Evolutionary conservation across 2,888 invertebrate species (phyloP).

Genomic region (Drosophila melanosoma): DNA sequence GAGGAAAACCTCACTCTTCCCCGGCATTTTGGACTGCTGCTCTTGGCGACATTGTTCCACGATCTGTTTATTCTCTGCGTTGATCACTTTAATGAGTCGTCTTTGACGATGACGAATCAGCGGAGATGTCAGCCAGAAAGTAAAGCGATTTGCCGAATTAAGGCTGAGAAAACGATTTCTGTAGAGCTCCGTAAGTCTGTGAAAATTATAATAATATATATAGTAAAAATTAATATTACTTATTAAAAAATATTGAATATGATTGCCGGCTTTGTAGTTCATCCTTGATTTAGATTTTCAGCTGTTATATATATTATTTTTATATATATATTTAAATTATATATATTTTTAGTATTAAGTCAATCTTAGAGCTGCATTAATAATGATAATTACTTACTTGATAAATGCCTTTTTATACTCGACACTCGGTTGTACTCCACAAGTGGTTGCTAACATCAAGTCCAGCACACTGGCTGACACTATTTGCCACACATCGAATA

Average conservation of each 20-base stretch:
- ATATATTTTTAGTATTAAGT: no score
- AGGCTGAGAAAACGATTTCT: constrained; percentile 58
- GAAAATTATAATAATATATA: background rate
- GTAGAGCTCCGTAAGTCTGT: constrained; percentile 54
- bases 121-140: constrained; percentile 47
- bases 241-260: background rate
- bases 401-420: constrained; percentile 41
- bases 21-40: background rate
- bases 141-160: constrained; percentile 54
- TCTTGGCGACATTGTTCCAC: constrained; percentile 24
- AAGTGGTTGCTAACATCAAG: constrained; percentile 46
- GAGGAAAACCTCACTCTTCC: constrained; percentile 10
- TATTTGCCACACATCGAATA: constrained; percentile 52
- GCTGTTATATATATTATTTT: background rate
- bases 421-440: constrained; percentile 49
- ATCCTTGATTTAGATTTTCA: background rate
- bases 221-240: background rate
- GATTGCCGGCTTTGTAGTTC: background rate
- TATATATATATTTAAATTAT: no score
- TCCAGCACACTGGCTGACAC: constrained; percentile 43
- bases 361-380: background rate
- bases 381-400: constrained; percentile 36
- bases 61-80: constrained; percentile 42
- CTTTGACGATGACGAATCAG: constrained; percentile 45
- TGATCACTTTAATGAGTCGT: constrained; percentile 46